Evolutionary conservation across 2,113 vertebrate species (phyloP).

Genomic region (Varanus salvator): DNA sequence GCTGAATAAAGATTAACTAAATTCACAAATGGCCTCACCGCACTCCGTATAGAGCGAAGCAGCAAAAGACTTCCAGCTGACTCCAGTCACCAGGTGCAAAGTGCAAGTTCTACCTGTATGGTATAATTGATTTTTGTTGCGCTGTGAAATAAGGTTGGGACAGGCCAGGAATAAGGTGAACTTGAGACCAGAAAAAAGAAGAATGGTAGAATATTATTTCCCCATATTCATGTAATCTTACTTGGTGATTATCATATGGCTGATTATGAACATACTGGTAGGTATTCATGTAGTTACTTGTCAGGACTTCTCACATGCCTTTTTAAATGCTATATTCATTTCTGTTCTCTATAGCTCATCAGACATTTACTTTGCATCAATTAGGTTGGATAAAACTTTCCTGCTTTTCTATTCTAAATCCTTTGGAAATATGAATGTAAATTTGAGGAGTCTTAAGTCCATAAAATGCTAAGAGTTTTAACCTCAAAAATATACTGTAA

Average conservation of each 20-base stretch:
- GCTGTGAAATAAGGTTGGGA: neutral
- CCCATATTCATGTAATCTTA: neutral
- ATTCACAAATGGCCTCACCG: no score
- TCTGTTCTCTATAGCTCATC: neutral
- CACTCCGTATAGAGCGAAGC: neutral
- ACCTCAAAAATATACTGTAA: conserved; percentile 55
- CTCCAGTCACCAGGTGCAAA: neutral
- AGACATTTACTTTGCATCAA: conserved; percentile 14
- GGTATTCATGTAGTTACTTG: neutral
- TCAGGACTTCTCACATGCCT: neutral
- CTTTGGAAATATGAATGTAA: conserved; percentile 33
- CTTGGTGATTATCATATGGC: neutral
- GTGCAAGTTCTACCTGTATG: neutral
- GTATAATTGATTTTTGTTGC: neutral
- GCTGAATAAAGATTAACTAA: no score
- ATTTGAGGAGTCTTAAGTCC: conserved; percentile 27
- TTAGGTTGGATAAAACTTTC: neutral
- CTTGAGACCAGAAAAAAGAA: neutral
- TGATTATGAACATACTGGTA: conserved; percentile 2
- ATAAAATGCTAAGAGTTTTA: conserved; percentile 34
- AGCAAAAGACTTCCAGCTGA: neutral
- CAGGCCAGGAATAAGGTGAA: neutral
- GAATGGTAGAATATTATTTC: neutral
- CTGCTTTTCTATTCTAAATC: neutral
- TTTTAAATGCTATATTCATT: neutral